phyloP scores from a whole-genome alignment of 2,888 invertebrate species.

The Lottia scabra region DNA sequence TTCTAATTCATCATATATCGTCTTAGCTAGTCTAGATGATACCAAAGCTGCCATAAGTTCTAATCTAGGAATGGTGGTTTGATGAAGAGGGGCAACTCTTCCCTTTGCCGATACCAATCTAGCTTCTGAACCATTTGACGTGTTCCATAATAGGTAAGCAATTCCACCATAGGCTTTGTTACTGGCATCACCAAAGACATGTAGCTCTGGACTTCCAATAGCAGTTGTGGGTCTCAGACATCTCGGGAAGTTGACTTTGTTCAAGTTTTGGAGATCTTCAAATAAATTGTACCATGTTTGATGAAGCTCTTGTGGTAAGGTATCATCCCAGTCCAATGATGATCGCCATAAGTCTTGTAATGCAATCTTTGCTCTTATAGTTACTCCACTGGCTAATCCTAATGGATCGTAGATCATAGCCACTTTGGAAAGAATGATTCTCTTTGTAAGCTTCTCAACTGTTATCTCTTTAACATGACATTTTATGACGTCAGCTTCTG shows the following conservation, averaged over 20 bases:
- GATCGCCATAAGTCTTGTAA: slow-evolving; percentile 17
- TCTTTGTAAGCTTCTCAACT: slow-evolving; percentile 7
- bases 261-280: background rate
- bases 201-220: slow-evolving; percentile 11
- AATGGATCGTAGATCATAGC: slow-evolving; percentile 18
- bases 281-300: background rate
- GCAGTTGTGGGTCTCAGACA: slow-evolving; percentile 12
- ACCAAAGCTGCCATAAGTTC: slow-evolving; percentile 20
- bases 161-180: slow-evolving; percentile 9
- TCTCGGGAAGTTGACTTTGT: slow-evolving; percentile 5
- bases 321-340: slow-evolving; percentile 7
- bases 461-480: slow-evolving; percentile 11
- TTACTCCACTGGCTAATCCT: slow-evolving; percentile 15
- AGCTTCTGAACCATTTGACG: background rate
- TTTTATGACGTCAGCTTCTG: slow-evolving; percentile 4
- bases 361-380: slow-evolving; percentile 13
- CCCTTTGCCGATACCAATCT: slow-evolving; percentile 14
- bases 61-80: slow-evolving; percentile 17
- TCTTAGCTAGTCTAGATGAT: slow-evolving; percentile 16
- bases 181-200: slow-evolving; percentile 20
- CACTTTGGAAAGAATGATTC: slow-evolving; percentile 12
- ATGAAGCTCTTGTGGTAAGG: background rate
- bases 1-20: slow-evolving; percentile 8
- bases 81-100: slow-evolving; percentile 19
- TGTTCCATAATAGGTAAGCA: slow-evolving; percentile 13